Evolutionary conservation across 2,797 vertebrate genomes (phyloP).

Genomic region (Rhadinocentrus ornatus): DNA sequence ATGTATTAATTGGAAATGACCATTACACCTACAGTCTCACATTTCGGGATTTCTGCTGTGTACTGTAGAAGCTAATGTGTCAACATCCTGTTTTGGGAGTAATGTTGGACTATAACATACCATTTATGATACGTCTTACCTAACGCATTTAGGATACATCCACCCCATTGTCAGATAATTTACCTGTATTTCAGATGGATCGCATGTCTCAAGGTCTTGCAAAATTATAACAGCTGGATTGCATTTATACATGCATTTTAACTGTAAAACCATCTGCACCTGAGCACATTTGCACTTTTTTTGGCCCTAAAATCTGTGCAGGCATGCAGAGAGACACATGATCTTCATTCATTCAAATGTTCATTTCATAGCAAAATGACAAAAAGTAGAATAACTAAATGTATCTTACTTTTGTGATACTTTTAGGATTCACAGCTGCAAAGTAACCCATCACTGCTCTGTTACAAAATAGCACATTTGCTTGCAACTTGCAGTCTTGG

Average conservation of each 20-base stretch:
- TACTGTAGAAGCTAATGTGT: neutral
- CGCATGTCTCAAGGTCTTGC: slow-evolving; percentile 19
- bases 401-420: neutral
- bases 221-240: slow-evolving; percentile 58
- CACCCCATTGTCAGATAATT: neutral
- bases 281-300: slow-evolving; percentile 45
- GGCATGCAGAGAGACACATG: slow-evolving; percentile 25
- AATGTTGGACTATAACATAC: neutral
- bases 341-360: neutral
- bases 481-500: slow-evolving; percentile 16
- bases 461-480: neutral
- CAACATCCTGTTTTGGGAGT: slow-evolving; percentile 1
- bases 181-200: slow-evolving; percentile 20
- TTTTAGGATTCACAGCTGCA: slow-evolving; percentile 24
- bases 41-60: too few relatives aligned
- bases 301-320: slow-evolving; percentile 7
- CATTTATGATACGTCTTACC: neutral
- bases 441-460: slow-evolving; percentile 1
- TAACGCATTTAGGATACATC: neutral
- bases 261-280: slow-evolving; percentile 36
- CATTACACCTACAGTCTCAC: too few relatives aligned
- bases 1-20: too few relatives aligned
- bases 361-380: neutral
- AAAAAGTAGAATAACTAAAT: neutral
- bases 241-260: slow-evolving; percentile 30